These are phyloP conservation scores for Myathropa florea DNA, from an alignment of 2,888 invertebrate genomes.

Conservation along the genomic window DNA sequence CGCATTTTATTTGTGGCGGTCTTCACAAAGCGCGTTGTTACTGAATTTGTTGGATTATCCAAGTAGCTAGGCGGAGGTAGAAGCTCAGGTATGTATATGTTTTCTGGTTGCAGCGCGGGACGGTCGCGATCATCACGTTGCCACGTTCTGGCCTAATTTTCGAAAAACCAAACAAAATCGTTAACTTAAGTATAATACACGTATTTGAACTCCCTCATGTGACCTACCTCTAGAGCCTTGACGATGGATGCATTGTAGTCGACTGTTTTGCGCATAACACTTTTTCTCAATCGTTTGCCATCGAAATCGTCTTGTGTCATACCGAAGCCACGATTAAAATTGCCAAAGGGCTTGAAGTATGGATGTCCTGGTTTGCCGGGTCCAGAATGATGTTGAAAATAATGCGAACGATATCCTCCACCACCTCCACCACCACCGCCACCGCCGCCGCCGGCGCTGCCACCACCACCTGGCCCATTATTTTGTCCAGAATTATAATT, in stretches of 20 bases:
- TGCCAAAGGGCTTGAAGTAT: slow-evolving; percentile 79
- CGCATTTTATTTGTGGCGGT: slow-evolving; percentile 99
- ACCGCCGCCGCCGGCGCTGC: slow-evolving; percentile 73
- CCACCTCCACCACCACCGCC: slow-evolving; percentile 62
- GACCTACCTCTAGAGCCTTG: slow-evolving; percentile 91
- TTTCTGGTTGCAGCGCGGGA: slow-evolving; percentile 95
- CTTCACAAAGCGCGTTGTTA: slow-evolving; percentile 96
- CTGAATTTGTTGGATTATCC: slow-evolving; percentile 98
- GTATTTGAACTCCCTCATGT: neutral
- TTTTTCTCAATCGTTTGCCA: slow-evolving; percentile 96
- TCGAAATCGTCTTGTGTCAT: slow-evolving; percentile 95
- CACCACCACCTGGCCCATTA: slow-evolving; percentile 45
- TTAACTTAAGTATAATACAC: neutral
- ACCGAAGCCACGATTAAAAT: slow-evolving; percentile 80
- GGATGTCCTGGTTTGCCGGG: slow-evolving; percentile 78
- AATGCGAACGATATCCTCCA: slow-evolving; percentile 75
- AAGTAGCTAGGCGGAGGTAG: slow-evolving; percentile 96
- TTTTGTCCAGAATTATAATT: slow-evolving; percentile 57
- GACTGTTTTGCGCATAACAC: slow-evolving; percentile 98
- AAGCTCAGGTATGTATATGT: slow-evolving; percentile 95
- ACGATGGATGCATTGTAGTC: slow-evolving; percentile 98
- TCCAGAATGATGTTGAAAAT: slow-evolving; percentile 77
- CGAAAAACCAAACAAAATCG: slow-evolving; percentile 13
- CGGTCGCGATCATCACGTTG: slow-evolving; percentile 95
- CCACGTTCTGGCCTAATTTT: slow-evolving; percentile 92